These are phyloP conservation scores for Aporophyla lueneburgensis DNA, from an alignment of 2,888 invertebrate genomes.

Conservation along the genomic window DNA sequence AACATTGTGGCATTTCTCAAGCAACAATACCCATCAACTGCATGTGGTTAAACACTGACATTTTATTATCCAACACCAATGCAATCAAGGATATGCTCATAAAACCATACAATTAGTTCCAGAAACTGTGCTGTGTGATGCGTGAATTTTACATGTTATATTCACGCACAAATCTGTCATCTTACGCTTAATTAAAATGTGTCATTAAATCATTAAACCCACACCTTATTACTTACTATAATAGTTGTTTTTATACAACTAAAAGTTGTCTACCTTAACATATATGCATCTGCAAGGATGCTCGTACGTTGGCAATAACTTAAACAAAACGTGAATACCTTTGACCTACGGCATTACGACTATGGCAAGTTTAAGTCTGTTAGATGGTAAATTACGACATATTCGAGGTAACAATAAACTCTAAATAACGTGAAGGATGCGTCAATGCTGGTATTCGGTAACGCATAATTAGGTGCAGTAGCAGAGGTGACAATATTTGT, in stretches of 20 bases:
- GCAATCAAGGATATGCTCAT: constrained; percentile 7
- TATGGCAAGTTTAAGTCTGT: constrained; percentile 59
- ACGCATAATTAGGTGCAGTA: constrained; percentile 32
- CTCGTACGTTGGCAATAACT: constrained; percentile 75
- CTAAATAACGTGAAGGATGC: constrained; percentile 50
- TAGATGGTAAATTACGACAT: constrained; percentile 65
- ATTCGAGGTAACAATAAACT: constrained; percentile 62
- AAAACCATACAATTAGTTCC: constrained; percentile 35
- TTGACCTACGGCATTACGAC: constrained; percentile 77
- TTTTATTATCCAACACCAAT: constrained; percentile 2
- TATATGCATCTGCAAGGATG: constrained; percentile 78
- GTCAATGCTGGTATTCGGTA: constrained; percentile 46
- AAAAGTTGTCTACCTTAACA: constrained; percentile 85
- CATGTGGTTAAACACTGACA: background rate
- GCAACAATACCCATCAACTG: background rate
- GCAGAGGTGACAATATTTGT: constrained; percentile 33
- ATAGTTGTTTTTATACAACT: constrained; percentile 68
- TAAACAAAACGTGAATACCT: constrained; percentile 84
- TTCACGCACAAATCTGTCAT: constrained; percentile 15
- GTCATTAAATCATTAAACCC: constrained; percentile 48
- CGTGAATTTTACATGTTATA: constrained; percentile 38
- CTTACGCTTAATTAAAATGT: constrained; percentile 42
- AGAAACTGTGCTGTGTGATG: background rate
- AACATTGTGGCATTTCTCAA: constrained; percentile 28
- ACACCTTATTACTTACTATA: constrained; percentile 44